These are phyloP conservation scores for Oedothorax gibbosus DNA, from an alignment of 1,140 invertebrate species.

Conservation along the genomic window DNA sequence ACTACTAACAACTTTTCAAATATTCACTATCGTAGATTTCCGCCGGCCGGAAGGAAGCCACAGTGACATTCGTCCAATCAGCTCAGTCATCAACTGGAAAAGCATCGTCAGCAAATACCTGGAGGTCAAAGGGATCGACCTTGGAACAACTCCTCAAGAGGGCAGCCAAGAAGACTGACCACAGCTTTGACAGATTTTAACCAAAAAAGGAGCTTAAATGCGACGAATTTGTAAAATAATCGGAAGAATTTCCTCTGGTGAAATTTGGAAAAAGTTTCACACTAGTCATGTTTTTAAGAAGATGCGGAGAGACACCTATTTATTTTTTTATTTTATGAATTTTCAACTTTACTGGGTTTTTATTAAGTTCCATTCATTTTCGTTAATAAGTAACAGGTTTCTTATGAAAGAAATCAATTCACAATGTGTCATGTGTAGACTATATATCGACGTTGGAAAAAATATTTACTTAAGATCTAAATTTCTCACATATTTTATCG, in stretches of 20 bases:
- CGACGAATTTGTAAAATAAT: conserved; percentile 29
- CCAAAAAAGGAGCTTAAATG: conserved; percentile 49
- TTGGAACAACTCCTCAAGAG: conserved; percentile 50
- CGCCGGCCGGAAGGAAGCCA: conserved; percentile 23
- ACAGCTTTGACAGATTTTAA: conserved; percentile 2
- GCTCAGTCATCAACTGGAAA: conserved; percentile 65
- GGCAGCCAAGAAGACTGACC: conserved; percentile 54
- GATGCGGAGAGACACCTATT: not conserved
- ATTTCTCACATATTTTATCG: too few species aligned
- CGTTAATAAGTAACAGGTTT: too few species aligned
- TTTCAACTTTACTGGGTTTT: too few species aligned
- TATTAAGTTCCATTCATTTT: too few species aligned
- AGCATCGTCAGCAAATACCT: conserved; percentile 65
- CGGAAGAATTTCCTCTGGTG: conserved; percentile 11
- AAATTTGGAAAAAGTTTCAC: conserved; percentile 7
- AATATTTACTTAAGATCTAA: too few species aligned
- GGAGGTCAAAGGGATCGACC: conserved; percentile 62
- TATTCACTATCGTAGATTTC: conserved; percentile 30
- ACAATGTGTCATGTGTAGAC: too few species aligned
- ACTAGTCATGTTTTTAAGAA: conserved; percentile 14
- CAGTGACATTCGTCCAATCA: conserved; percentile 59
- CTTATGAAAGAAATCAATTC: too few species aligned
- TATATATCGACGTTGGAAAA: too few species aligned
- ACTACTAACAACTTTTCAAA: too few species aligned
- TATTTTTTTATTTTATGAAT: not conserved